Percentiles rank a stretch among this genome's conserved stretches.
These are phyloP conservation scores for Cromileptes altivelis DNA, from an alignment of 2,113 vertebrate species.

Conservation along the genomic window DNA sequence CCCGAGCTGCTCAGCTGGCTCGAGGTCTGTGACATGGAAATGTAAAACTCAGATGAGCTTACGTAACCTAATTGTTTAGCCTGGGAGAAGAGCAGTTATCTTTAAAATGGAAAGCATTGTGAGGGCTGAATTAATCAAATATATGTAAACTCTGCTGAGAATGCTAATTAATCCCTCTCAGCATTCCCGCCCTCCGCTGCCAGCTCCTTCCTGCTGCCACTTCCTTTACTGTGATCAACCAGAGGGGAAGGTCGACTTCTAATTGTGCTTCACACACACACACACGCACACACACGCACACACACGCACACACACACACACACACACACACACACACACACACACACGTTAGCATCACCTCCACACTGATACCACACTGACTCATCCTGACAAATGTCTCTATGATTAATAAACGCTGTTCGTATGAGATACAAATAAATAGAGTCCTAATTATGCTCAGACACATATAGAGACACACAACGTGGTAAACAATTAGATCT, in stretches of 20 bases:
- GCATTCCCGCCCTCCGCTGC: constrained; percentile 1
- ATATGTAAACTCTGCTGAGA: constrained; percentile 52
- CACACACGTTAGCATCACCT: constrained; percentile 13
- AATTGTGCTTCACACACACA: constrained; percentile 1
- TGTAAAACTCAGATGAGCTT: constrained; percentile 69
- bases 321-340: constrained; percentile 1
- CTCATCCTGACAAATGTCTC: not conserved
- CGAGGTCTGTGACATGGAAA: constrained; percentile 69
- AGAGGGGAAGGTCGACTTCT: not conserved
- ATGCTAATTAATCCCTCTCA: constrained; percentile 56
- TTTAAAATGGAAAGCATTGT: constrained; percentile 52
- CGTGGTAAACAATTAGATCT: too few species aligned
- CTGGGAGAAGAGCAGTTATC: constrained; percentile 67
- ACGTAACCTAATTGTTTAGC: constrained; percentile 77
- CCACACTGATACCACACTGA: not conserved
- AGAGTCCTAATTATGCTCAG: too few species aligned
- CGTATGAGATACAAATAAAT: too few species aligned
- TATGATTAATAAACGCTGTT: not conserved
- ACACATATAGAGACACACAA: too few species aligned
- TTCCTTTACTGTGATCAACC: constrained; percentile 7
- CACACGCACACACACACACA: not conserved
- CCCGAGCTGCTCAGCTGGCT: constrained; percentile 67
- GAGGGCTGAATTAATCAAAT: constrained; percentile 63
- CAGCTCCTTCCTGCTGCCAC: constrained; percentile 23
- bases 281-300: too few species aligned